These are phyloP conservation scores for Cephus runcator DNA, from an alignment of 2,888 invertebrate genomes.

Conservation along the genomic window DNA sequence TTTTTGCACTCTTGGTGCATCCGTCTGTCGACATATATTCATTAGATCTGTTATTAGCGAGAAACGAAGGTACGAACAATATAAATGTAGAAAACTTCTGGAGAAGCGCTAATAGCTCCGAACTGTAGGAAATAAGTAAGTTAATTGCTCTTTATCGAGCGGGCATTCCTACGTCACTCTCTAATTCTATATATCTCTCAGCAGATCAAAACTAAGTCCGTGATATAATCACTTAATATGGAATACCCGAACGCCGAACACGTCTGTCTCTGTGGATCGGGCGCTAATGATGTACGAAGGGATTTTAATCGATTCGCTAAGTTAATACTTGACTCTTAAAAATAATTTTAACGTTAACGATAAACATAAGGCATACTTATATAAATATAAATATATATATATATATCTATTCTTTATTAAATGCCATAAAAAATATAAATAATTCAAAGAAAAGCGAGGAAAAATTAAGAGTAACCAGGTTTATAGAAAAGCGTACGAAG, in stretches of 20 bases:
- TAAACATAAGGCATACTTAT: conserved; percentile 15
- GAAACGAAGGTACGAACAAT: not conserved
- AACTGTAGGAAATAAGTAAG: not conserved
- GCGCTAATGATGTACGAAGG: conserved; percentile 31
- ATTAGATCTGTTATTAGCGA: not conserved
- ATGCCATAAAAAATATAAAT: conserved; percentile 22
- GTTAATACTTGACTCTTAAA: conserved; percentile 22
- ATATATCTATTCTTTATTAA: conserved; percentile 26
- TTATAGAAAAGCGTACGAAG: conserved; percentile 12
- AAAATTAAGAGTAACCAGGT: not conserved
- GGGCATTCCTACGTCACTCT: conserved; percentile 26
- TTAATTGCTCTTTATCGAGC: conserved; percentile 35
- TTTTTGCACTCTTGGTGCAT: not conserved
- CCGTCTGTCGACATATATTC: not conserved
- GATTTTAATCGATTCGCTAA: conserved; percentile 28
- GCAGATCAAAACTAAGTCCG: conserved; percentile 24
- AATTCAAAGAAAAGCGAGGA: conserved; percentile 1
- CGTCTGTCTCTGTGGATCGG: conserved; percentile 53
- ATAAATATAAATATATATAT: conserved; percentile 1
- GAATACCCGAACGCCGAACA: conserved; percentile 2
- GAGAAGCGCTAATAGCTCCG: not conserved
- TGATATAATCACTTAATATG: conserved; percentile 28
- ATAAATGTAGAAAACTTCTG: not conserved
- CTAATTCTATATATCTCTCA: conserved; percentile 30
- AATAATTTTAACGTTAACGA: conserved; percentile 23